Evolutionary conservation across 2,797 vertebrate species (phyloP).

Genomic region (Sebastolobus altivelis): DNA sequence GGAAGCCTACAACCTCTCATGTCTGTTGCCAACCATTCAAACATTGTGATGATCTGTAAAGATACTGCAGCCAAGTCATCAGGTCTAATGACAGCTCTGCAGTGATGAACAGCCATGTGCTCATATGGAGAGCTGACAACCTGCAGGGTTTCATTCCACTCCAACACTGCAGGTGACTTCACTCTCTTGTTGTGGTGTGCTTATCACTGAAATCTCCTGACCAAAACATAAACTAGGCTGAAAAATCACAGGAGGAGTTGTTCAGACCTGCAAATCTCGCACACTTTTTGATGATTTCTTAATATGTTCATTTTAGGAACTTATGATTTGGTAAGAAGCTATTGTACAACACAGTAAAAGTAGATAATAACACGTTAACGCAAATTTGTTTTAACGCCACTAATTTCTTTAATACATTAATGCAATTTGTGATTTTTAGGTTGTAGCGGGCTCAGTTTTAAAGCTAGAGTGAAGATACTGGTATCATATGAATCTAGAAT

Average conservation of each 20-base stretch:
- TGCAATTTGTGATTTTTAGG: too few relatives aligned
- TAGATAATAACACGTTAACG: too few relatives aligned
- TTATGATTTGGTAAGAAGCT: neutral
- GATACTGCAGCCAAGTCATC: neutral
- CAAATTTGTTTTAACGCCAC: too few relatives aligned
- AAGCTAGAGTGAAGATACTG: too few relatives aligned
- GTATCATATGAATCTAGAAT: too few relatives aligned
- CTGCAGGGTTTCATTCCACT: slow-evolving; percentile 16
- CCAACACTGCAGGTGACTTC: slow-evolving; percentile 19
- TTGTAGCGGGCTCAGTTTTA: too few relatives aligned
- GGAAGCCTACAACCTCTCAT: neutral
- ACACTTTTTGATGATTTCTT: neutral
- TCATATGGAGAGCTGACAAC: slow-evolving; percentile 21
- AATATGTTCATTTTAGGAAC: neutral
- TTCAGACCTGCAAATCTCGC: neutral
- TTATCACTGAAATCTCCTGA: slow-evolving; percentile 4
- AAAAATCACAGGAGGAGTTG: neutral
- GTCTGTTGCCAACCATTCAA: slow-evolving; percentile 14
- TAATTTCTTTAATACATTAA: too few relatives aligned
- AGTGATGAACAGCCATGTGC: slow-evolving; percentile 7
- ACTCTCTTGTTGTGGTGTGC: neutral
- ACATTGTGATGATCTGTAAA: neutral
- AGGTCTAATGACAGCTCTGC: slow-evolving; percentile 18
- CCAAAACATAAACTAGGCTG: neutral
- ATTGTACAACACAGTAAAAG: neutral